Conservation (phyloP, 2,888 invertebrate species). For the Chorisops tibialis region DNA sequence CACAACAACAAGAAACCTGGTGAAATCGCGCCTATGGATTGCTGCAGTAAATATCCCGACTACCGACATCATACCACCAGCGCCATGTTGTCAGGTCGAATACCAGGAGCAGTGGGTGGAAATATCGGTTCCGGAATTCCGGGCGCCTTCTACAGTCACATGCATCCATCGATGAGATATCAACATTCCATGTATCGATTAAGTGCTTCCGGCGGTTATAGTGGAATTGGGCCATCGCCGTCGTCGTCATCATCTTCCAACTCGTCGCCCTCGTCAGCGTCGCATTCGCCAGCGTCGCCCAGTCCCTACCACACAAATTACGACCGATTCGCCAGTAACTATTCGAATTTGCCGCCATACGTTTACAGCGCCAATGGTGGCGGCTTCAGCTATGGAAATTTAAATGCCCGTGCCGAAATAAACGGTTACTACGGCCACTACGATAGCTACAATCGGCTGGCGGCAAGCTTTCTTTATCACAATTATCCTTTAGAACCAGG, state of each 20-base stretch:
- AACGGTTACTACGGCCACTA: slow-evolving; percentile 20
- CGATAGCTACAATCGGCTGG: slow-evolving; percentile 7
- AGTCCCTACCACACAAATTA: slow-evolving; percentile 14
- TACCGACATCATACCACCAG: slow-evolving; percentile 11
- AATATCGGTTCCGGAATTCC: slow-evolving; percentile 3
- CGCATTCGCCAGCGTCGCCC: slow-evolving; percentile 3
- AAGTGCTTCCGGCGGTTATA: slow-evolving; percentile 12
- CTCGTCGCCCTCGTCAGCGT: slow-evolving; percentile 9
- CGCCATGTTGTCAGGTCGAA: slow-evolving; percentile 4
- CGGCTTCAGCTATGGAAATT: slow-evolving; percentile 13
- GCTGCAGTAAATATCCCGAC: slow-evolving; percentile 23
- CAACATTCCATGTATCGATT: slow-evolving; percentile 22
- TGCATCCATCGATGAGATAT: slow-evolving; percentile 14
- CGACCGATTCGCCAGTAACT: slow-evolving; percentile 25
- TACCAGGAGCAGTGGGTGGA: neutral
- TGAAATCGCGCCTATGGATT: slow-evolving; percentile 18
- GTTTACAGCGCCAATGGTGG: neutral
- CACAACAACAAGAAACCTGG: neutral
- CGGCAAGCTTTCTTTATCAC: slow-evolving; percentile 14
- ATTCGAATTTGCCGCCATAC: slow-evolving; percentile 20
- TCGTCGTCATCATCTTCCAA: slow-evolving; percentile 11
- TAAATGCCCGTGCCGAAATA: slow-evolving; percentile 14
- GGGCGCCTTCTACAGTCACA: slow-evolving; percentile 10
- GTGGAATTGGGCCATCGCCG: slow-evolving; percentile 20
- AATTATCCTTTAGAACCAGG: slow-evolving; percentile 6